These are phyloP conservation scores for Atta texana DNA, from an alignment of 1,140 invertebrate species.

Conservation along the genomic window DNA sequence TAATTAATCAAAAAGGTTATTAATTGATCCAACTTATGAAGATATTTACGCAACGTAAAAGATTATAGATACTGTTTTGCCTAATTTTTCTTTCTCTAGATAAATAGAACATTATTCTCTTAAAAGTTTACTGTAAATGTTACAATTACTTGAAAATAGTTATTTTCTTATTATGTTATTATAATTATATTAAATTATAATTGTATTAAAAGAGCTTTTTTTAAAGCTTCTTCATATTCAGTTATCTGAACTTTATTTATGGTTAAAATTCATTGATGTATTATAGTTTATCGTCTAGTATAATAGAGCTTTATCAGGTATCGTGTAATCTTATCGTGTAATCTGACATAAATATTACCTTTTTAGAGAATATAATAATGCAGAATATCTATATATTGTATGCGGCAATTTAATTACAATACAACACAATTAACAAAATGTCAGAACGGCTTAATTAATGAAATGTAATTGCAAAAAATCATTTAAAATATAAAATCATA, in stretches of 20 bases:
- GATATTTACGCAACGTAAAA: neutral
- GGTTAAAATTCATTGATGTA: slow-evolving; percentile 5
- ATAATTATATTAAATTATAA: neutral
- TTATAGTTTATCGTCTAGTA: slow-evolving; percentile 2
- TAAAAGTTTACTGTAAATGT: no score
- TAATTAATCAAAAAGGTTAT: neutral
- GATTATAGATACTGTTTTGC: neutral
- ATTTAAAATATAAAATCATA: neutral
- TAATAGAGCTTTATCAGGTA: slow-evolving; percentile 30
- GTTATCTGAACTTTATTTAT: slow-evolving; percentile 3
- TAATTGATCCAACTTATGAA: neutral
- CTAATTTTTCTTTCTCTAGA: neutral
- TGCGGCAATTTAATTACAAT: slow-evolving; percentile 13
- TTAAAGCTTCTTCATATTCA: slow-evolving; percentile 6
- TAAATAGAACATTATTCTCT: neutral
- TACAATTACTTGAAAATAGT: neutral
- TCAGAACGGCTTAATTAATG: slow-evolving; percentile 20
- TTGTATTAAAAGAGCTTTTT: neutral
- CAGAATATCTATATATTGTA: neutral
- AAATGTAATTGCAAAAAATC: neutral
- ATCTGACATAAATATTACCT: neutral
- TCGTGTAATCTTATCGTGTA: neutral
- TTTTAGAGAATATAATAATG: slow-evolving; percentile 14
- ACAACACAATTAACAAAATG: slow-evolving; percentile 34
- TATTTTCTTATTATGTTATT: slow-evolving; percentile 16